Base-by-base conservation (phyloP, 1,140 invertebrate genomes). In the Euschistus heros region DNA sequence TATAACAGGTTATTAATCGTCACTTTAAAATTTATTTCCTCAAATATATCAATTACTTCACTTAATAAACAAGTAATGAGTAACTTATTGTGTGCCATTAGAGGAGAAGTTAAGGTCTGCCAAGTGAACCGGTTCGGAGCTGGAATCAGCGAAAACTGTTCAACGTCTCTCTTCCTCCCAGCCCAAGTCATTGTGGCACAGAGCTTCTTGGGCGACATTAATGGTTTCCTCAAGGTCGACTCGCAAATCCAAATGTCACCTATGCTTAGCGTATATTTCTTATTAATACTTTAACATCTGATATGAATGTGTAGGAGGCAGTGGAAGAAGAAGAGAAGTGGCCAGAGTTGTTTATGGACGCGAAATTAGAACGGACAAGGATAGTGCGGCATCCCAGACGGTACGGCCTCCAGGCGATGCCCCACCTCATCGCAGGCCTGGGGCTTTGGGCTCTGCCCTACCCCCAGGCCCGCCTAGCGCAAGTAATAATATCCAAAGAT, bases 121-220 rank as follows among this genome's bases (percentile, higher is more conserved):
- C 55, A 20, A 14, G 64, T 71, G 3, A 68, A 70, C 52, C 72
- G 80, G 64, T 81, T 81, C 67, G 78, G 76, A 10, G 72, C 72
- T 27, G 79, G 78, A 0, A 68, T 80, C 1, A 54, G 73, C 0
- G 80, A 81, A 65, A 78, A 77, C 27, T 80, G 79, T 67, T 70
- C 66, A 14, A 75, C 74, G 6, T 73, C 74, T 2, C 71, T 80
- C 13, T 76, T 73, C 57, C 68, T 79, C 6, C 71, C 71, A 44
- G 69, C 71, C 10, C 68, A 71, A 44, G 67, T 50, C 13, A 47
- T 44, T 27, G 24, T 27, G 17, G 73, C 37, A 71, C 71, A 26
- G 62, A 68, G 13, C 57, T 68, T 50, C 67, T 37, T 37, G 33
- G 33, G 13, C 1, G 33, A 37, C 33, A 37, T 37, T 10, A 37